Evolutionary conservation across 2,888 invertebrate genomes (phyloP).

Genomic region (Synanthedon myopaeformis): DNA sequence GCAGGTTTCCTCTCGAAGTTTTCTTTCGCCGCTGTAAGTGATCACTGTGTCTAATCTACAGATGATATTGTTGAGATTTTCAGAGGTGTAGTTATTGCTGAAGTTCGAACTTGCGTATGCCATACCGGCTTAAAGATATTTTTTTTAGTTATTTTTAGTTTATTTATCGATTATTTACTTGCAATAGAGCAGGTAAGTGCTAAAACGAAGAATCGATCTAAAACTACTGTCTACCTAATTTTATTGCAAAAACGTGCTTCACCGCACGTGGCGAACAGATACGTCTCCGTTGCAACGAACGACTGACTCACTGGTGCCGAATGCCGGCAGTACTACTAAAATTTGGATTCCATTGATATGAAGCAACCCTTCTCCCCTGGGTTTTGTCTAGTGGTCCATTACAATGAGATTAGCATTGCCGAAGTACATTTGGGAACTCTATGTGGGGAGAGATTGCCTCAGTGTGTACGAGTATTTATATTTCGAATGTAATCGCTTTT

Average conservation of each 20-base stretch:
- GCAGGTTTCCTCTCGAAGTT: too few relatives aligned
- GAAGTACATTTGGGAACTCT: not conserved
- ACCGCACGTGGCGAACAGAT: constrained; percentile 6
- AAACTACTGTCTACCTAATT: constrained; percentile 1
- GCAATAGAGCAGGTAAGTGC: not conserved
- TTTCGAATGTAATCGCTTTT: too few relatives aligned
- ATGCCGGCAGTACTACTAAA: constrained; percentile 26
- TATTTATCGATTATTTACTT: not conserved
- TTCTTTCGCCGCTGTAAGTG: too few relatives aligned
- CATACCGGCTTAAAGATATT: too few relatives aligned
- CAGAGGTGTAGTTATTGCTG: too few relatives aligned
- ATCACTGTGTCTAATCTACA: too few relatives aligned
- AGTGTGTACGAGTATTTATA: too few relatives aligned
- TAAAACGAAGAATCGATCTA: not conserved
- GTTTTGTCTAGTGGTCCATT: constrained; percentile 27
- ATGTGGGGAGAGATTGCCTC: not conserved
- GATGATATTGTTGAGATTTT: too few relatives aligned
- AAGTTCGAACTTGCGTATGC: too few relatives aligned
- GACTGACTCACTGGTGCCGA: constrained; percentile 5
- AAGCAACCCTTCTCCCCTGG: constrained; percentile 21
- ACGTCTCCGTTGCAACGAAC: not conserved
- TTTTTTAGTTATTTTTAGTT: too few relatives aligned
- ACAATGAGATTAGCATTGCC: constrained; percentile 36
- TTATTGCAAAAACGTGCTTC: constrained; percentile 6
- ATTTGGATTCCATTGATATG: constrained; percentile 45